Evolutionary conservation across 1,140 invertebrate species (phyloP).

Genomic region (Ruditapes philippinarum): DNA sequence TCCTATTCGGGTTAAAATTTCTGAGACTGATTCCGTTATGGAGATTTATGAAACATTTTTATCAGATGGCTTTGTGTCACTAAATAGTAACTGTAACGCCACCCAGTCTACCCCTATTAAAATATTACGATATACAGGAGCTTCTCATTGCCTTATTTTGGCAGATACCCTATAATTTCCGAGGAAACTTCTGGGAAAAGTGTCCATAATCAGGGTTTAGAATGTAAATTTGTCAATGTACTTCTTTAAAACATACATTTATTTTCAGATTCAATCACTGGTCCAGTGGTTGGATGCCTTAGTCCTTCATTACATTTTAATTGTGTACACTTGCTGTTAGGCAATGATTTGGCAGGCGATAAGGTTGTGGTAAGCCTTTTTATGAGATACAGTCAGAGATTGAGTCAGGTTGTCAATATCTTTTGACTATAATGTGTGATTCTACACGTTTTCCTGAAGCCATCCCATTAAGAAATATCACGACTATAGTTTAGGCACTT

Average conservation of each 20-base stretch:
- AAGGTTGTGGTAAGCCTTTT: no score
- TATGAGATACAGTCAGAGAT: no score
- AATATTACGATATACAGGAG: background rate
- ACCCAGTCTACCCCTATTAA: no score
- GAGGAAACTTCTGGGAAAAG: slow-evolving; percentile 18
- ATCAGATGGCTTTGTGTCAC: no score
- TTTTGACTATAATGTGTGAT: slow-evolving; percentile 69
- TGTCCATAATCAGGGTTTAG: slow-evolving; percentile 62
- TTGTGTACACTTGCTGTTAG: slow-evolving; percentile 64
- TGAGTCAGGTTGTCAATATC: slow-evolving; percentile 59
- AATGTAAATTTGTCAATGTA: slow-evolving; percentile 42
- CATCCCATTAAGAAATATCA: slow-evolving; percentile 60
- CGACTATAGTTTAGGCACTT: slow-evolving; percentile 54
- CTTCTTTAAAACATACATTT: slow-evolving; percentile 64
- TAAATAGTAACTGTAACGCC: no score
- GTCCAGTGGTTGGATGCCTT: slow-evolving; percentile 59
- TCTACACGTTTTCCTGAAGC: slow-evolving; percentile 73
- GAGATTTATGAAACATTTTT: no score
- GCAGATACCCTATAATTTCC: slow-evolving; percentile 25
- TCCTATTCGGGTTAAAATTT: no score
- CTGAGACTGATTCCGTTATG: no score
- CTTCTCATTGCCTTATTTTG: slow-evolving; percentile 58
- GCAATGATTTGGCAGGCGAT: no score
- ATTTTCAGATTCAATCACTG: slow-evolving; percentile 53
- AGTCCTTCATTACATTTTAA: slow-evolving; percentile 55